phyloP scores from a whole-genome alignment of 2,797 vertebrate genomes.

The Sebastes trivittatus region DNA sequence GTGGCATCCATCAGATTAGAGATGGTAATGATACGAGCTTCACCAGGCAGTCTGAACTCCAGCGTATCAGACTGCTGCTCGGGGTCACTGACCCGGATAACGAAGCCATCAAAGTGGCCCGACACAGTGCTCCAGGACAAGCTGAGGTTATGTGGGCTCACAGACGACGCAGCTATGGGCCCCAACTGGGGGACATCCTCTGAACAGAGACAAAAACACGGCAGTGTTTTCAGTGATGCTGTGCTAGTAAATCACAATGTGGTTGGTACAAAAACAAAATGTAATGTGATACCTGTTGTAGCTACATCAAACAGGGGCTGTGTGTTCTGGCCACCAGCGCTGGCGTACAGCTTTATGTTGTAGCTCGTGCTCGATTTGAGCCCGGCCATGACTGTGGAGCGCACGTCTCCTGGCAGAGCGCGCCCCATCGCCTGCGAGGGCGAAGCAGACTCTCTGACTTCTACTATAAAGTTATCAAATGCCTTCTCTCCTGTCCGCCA shows the following conservation, averaged over 20 bases:
- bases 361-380: conserved; percentile 87
- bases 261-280: conserved; percentile 7
- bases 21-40: conserved; percentile 78
- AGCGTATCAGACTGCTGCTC: conserved; percentile 78
- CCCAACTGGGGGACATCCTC: conserved; percentile 89
- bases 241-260: not conserved
- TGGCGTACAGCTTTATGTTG: conserved; percentile 86
- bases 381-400: conserved; percentile 81
- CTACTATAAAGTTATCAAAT: conserved; percentile 90
- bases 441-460: conserved; percentile 88
- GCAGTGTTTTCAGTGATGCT: conserved; percentile 48
- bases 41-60: conserved; percentile 83
- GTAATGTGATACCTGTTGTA: conserved; percentile 84
- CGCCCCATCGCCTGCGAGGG: conserved; percentile 84
- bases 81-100: conserved; percentile 83
- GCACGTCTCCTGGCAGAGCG: conserved; percentile 74
- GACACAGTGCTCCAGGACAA: conserved; percentile 86
- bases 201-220: conserved; percentile 78
- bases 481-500: conserved; percentile 84
- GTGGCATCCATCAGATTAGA: conserved; percentile 86
- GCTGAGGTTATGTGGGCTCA: conserved; percentile 87
- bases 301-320: conserved; percentile 81
- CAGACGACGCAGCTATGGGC: conserved; percentile 82
- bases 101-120: conserved; percentile 87
- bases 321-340: conserved; percentile 77